Base-by-base conservation (phyloP, 2,797 vertebrate species). In the Coregonus sp. region DNA sequence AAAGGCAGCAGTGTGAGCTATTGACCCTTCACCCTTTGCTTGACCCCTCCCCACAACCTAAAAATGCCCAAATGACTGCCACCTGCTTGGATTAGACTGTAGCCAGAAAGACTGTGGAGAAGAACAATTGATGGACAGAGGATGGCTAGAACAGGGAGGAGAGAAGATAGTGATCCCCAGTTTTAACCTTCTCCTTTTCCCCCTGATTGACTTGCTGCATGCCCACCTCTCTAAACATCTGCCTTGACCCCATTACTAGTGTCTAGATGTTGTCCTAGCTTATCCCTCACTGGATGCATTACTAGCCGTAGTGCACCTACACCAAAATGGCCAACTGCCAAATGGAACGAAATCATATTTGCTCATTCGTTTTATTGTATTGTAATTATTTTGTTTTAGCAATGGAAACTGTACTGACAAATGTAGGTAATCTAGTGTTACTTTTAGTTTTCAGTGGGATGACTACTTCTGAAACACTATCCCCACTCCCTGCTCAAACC, bases 231-330 rank as follows among this genome's bases (percentile, higher is more conserved):
- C 73, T 37, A 84, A 78, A 72, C 61, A 71, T 56, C 25, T 37
- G 76, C 73, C 47, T 74, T 73, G 14, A 73, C n/a, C 66, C 73
- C 78, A 75, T 78, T 83, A 59, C n/a, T 68, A 75, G 2, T 63
- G 70, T 80, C 71, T 18, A 52, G 50, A 31, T 50, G 14, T 15
- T 35, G 65, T 31, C 31, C 52, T 52, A 33, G 12, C 79, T 82
- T 79, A 54, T 79, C 74, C 76, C 37, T 74, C 18, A 75, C 54
- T 76, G 78, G 79, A 73, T 89, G 86, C 86, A 87, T 87, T 86
- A 86, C 50, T 75, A 31, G 56, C 56, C 77, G 14, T 35, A 65
- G 18, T 47, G 56, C 72, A 40, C 2, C 18, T 29, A 14, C 14
- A 14, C 25, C 70, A 25, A 12, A 9, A 50, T 47, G 69, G 69